These are phyloP conservation scores for Characodon lateralis DNA, from an alignment of 2,797 vertebrate species.

Conservation along the genomic window DNA sequence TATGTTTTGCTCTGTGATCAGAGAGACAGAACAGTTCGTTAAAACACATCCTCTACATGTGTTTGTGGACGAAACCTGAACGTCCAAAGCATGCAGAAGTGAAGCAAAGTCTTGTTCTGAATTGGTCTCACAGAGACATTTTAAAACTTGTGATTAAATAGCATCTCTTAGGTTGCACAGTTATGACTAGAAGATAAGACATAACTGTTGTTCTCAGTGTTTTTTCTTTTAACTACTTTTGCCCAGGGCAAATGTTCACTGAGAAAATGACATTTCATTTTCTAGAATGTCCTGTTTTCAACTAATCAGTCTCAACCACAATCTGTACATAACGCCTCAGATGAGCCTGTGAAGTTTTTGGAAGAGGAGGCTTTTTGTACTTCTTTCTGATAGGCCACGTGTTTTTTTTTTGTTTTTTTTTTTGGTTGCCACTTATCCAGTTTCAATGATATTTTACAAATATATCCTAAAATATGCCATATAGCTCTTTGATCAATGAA, in stretches of 20 bases:
- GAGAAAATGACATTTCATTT: not conserved
- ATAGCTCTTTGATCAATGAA: not conserved
- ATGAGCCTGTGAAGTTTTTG: not conserved
- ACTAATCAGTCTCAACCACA: not conserved
- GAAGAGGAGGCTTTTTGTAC: not conserved
- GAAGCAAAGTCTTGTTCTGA: constrained; percentile 32
- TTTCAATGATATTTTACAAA: not conserved
- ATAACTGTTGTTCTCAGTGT: not conserved
- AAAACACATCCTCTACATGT: not conserved
- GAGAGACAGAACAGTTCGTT: not conserved
- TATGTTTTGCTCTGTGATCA: not conserved
- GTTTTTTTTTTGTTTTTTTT: not conserved
- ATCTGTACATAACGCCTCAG: not conserved
- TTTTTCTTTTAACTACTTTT: not conserved
- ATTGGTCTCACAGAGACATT: not conserved
- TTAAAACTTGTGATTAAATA: not conserved
- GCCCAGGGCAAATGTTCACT: not conserved
- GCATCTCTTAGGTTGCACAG: not conserved
- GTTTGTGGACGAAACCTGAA: not conserved
- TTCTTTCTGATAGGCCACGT: not conserved
- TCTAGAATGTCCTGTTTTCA: not conserved
- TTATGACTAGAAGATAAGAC: constrained; percentile 10
- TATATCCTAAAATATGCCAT: not conserved
- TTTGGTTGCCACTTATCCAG: not conserved
- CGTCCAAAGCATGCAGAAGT: constrained; percentile 33